Percentiles rank a stretch among this genome's conserved stretches.
These are phyloP conservation scores for Tuta absoluta DNA, from an alignment of 2,888 invertebrate genomes.

Conservation along the genomic window DNA sequence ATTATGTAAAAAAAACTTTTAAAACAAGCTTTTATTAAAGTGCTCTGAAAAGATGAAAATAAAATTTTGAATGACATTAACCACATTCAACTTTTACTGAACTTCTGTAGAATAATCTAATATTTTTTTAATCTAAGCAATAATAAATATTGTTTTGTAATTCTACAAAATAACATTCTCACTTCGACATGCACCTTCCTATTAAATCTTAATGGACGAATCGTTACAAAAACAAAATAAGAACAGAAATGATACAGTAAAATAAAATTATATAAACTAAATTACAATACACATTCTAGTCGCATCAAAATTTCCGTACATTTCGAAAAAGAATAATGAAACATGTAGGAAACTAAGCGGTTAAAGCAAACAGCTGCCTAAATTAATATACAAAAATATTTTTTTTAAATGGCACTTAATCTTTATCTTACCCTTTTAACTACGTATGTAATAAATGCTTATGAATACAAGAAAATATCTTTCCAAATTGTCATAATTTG, in stretches of 20 bases:
- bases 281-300: neutral
- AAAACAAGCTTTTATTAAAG: no score
- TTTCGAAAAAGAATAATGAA: constrained; percentile 4
- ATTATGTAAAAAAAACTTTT: no score
- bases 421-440: constrained; percentile 20
- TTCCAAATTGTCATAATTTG: constrained; percentile 40
- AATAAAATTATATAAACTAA: neutral
- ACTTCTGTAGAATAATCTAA: constrained; percentile 2
- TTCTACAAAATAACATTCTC: neutral
- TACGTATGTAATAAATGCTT: constrained; percentile 44
- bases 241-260: neutral
- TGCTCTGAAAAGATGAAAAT: no score
- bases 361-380: neutral
- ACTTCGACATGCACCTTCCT: constrained; percentile 50
- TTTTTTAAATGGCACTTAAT: constrained; percentile 48
- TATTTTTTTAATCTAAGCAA: neutral
- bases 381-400: constrained; percentile 8
- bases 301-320: neutral
- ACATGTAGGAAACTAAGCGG: neutral
- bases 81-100: no score
- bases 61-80: no score
- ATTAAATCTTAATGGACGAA: constrained; percentile 16
- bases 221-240: neutral
- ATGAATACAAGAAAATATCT: constrained; percentile 34
- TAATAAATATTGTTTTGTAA: neutral